Evolutionary conservation across 1,140 invertebrate genomes (phyloP).

Genomic region (Nebria ingens): DNA sequence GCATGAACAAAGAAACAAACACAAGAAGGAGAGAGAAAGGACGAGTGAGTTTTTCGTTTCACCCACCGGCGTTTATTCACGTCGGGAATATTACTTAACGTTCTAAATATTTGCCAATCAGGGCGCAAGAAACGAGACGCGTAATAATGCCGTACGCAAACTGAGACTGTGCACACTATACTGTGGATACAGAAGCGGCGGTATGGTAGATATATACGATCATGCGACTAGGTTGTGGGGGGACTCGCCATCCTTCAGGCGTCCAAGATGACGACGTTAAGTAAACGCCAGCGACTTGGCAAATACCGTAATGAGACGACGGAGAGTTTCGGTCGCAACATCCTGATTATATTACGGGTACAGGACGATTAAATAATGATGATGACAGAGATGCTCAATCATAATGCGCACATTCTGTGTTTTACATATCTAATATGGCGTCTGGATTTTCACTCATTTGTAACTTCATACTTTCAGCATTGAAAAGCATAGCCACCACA

Average conservation of each 20-base stretch:
- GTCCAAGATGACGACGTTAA: constrained; percentile 2
- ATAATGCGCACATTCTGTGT: too few relatives aligned
- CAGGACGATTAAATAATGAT: too few relatives aligned
- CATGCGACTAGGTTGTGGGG: neutral
- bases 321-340: constrained; percentile 5
- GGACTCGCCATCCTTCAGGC: neutral
- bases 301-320: constrained; percentile 7
- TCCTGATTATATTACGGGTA: constrained; percentile 4
- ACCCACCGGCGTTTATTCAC: too few relatives aligned
- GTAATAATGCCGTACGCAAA: constrained; percentile 3
- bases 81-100: constrained; percentile 2
- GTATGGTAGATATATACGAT: neutral
- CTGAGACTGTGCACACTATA: neutral
- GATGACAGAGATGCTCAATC: too few relatives aligned
- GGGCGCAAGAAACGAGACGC: neutral
- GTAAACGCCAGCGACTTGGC: constrained; percentile 5
- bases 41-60: too few relatives aligned
- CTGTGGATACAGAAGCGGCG: neutral
- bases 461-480: too few relatives aligned
- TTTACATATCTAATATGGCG: too few relatives aligned
- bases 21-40: too few relatives aligned
- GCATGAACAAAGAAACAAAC: too few relatives aligned
- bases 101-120: constrained; percentile 7
- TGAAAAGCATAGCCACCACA: too few relatives aligned
- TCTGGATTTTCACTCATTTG: too few relatives aligned